These are phyloP conservation scores for Megatriorchis doriae DNA, from an alignment of 2,113 vertebrate species.

Conservation along the genomic window DNA sequence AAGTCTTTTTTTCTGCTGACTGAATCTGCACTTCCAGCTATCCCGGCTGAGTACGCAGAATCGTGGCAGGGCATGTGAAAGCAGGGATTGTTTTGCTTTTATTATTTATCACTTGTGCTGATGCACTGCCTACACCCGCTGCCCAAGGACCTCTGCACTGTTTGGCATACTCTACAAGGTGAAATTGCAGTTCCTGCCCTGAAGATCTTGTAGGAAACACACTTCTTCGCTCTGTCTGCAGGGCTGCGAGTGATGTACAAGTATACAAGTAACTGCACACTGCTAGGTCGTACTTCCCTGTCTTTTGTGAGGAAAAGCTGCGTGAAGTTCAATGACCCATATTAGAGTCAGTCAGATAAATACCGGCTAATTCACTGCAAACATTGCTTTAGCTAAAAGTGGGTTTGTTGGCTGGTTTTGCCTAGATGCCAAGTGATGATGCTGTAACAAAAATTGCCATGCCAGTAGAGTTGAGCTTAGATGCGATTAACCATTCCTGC, in stretches of 20 bases:
- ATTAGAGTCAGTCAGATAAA: neutral
- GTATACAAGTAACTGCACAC: neutral
- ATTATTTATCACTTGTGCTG: neutral
- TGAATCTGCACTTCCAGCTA: neutral
- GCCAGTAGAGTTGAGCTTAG: neutral
- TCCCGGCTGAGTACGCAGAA: neutral
- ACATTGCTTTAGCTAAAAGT: neutral
- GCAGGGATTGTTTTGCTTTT: neutral
- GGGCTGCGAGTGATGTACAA: neutral
- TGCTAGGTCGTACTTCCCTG: neutral
- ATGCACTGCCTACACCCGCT: neutral
- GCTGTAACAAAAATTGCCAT: neutral
- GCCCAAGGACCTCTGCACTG: neutral
- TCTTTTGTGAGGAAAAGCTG: neutral
- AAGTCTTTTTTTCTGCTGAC: neutral
- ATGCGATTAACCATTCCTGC: neutral
- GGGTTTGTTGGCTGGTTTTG: neutral
- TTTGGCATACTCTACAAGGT: neutral
- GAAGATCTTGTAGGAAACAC: accelerated
- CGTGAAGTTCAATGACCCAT: neutral
- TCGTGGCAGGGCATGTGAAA: neutral
- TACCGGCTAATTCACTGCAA: neutral
- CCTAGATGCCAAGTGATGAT: neutral
- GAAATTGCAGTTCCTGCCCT: neutral
- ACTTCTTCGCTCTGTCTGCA: neutral